Evolutionary conservation across 2,797 vertebrate species (phyloP), one percentile per base, ranked within the genome.

Genomic region (Heliangelus exortis): DNA sequence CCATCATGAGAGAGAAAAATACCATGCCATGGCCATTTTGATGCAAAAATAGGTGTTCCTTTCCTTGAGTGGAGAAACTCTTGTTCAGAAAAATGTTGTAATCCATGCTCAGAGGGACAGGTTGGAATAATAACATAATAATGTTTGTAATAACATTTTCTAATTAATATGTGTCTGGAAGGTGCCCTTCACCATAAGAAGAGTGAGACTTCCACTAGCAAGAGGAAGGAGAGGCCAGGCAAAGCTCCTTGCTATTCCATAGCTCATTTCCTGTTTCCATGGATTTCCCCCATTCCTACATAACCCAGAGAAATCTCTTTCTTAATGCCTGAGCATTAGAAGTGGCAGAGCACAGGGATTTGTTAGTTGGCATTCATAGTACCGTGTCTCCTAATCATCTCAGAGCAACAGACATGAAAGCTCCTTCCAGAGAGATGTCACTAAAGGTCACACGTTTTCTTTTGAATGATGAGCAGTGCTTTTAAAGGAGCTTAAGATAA

Each of bases 401-500:
- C 50, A 34, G 66, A 73, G 63, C 50, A 85, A 28, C 34, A 87
- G 79, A 58, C 55, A 22, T 80, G 67, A 94, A 96, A 96, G 87
- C 82, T 87, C 29, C 75, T 95, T 92, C 63, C 62, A 76, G 62
- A 82, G 68, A 31, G 41, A 88, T 83, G 72, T 84, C 91, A 92
- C 41, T 31, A 63, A 82, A 83, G 77, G 89, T 90, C 94, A 89
- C 74, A 47, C 3, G 0, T 88, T 96, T 94, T 67, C 59, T 83
- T 91, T 61, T 87, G 82, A 88, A 59, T 82, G 50, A 76, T 41
- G 36, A 89, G 66, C 3, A 0, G 36, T 85, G 63, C 68, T 89
- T 92, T 94, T 92, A 91, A 95, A 95, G 66, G 62, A 96, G 92
- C 90, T 96, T 96, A 89, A 85, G 91, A 91, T 95, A 89, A 96